Conservation (phyloP, 1,140 invertebrate genomes). For the Marisa cornuarietis region DNA sequence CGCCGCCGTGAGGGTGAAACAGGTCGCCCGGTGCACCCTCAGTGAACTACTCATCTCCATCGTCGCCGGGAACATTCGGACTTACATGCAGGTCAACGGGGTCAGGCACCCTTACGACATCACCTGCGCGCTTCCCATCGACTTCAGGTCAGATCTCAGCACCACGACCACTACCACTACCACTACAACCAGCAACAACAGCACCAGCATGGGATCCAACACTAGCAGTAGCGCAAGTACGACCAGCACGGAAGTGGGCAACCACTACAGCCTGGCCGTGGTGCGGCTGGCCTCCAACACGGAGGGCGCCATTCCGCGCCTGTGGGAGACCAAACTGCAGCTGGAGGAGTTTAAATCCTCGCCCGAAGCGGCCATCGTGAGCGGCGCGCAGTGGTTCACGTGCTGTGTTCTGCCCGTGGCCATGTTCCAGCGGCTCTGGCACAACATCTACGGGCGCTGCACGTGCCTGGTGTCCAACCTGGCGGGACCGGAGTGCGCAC, state of each 20-base stretch:
- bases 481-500: slow-evolving; percentile 67
- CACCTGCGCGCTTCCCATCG: slow-evolving; percentile 67
- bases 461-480: slow-evolving; percentile 67
- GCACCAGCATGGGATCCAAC: neutral
- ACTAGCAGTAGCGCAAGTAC: neutral
- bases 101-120: slow-evolving; percentile 68
- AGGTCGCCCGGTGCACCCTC: slow-evolving; percentile 69
- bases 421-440: slow-evolving; percentile 44
- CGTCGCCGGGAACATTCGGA: slow-evolving; percentile 68
- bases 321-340: slow-evolving; percentile 70
- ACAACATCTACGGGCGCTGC: slow-evolving; percentile 54
- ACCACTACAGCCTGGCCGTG: slow-evolving; percentile 66
- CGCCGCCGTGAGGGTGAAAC: slow-evolving; percentile 66
- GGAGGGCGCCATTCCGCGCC: slow-evolving; percentile 72
- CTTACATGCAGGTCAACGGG: slow-evolving; percentile 65
- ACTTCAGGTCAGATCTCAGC: slow-evolving; percentile 59
- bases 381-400: slow-evolving; percentile 61
- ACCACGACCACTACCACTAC: neutral
- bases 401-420: slow-evolving; percentile 43
- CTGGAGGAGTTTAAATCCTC: slow-evolving; percentile 69
- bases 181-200: neutral
- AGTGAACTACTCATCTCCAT: slow-evolving; percentile 71
- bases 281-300: slow-evolving; percentile 68
- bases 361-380: slow-evolving; percentile 69
- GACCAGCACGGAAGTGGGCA: slow-evolving; percentile 55